Percentiles rank a stretch among this genome's conserved stretches.
phyloP scores from a whole-genome alignment of 2,113 vertebrate species.

The Galbula dea region DNA sequence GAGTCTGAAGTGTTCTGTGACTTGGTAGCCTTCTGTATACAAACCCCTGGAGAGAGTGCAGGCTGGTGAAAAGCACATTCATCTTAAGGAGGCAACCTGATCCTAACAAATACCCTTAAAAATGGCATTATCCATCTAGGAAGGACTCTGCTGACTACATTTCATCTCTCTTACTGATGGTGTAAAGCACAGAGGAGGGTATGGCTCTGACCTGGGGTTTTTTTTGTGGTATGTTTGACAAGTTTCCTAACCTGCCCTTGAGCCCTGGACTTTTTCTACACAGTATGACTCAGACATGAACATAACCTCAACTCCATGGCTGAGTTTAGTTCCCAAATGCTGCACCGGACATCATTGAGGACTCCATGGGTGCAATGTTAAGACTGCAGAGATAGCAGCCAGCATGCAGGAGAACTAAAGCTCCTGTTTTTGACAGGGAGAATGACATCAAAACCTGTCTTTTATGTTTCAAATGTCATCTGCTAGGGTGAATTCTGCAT shows the following conservation, averaged over 20 bases:
- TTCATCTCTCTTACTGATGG: background rate
- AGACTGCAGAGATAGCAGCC: background rate
- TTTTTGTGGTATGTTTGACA: background rate
- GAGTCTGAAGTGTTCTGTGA: background rate
- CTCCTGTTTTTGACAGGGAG: background rate
- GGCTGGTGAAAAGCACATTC: background rate
- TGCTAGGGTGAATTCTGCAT: background rate
- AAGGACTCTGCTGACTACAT: background rate
- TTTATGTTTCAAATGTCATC: background rate
- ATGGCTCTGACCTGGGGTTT: background rate
- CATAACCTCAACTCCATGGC: background rate
- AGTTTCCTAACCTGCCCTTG: background rate
- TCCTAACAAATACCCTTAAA: background rate
- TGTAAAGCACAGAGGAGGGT: background rate
- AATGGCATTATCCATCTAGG: background rate
- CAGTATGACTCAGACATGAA: background rate
- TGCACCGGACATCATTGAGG: fast-evolving
- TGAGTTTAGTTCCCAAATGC: background rate
- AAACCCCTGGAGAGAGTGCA: background rate
- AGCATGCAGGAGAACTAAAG: background rate
- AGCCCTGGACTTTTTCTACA: background rate
- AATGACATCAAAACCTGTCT: background rate
- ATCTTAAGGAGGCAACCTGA: background rate
- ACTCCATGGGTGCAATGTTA: background rate
- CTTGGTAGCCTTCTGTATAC: background rate